Base-by-base conservation (phyloP, 1,140 invertebrate species). In the Dermatophagoides farinae region DNA sequence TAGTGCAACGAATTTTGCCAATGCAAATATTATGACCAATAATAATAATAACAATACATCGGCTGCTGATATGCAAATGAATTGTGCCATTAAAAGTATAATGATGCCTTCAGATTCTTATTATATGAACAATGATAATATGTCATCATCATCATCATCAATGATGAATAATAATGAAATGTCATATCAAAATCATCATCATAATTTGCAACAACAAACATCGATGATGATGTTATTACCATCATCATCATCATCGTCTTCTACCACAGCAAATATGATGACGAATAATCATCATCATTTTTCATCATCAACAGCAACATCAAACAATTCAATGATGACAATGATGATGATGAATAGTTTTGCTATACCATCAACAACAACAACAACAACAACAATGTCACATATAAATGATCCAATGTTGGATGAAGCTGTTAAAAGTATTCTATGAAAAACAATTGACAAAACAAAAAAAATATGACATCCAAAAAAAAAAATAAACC, bases 61-160 rank as follows among this genome's bases (percentile, higher is more conserved):
- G 0, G 31, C 25, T 54, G 18, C 39, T 16, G 60, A 54, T 16
- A 38, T 44, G 11, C 83, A 85, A 68, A 82, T 84, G 43, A 81
- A 84, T 69, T 82, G 79, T 63, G 82, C 83, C 52, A 84, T 84
- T 59, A 82, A 84, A 66, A 82, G 81, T 66, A 84, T 85, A 66
- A 55, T 72, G 84, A 31, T 84, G 82, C 37, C 18, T 37, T 23
- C 52, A 20, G 31, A 31, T 31, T 31, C 31, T 31, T 31, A 31
- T 31, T 8, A 31, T 31, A 31, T 31, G 2, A 31, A 31, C 31
- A 31, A 31, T 31, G 31, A 31, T 31, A 31, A 31, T 8, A 31
- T 31, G 31, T 31, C 31, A 31, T 31, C 31, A 31, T 31, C 31
- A 31, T 31, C 31, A 31, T 4, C 31, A 18, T 51, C 49, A 51